These are phyloP conservation scores for Archivesica marissinica DNA, from an alignment of 1,140 invertebrate genomes.

Conservation along the genomic window DNA sequence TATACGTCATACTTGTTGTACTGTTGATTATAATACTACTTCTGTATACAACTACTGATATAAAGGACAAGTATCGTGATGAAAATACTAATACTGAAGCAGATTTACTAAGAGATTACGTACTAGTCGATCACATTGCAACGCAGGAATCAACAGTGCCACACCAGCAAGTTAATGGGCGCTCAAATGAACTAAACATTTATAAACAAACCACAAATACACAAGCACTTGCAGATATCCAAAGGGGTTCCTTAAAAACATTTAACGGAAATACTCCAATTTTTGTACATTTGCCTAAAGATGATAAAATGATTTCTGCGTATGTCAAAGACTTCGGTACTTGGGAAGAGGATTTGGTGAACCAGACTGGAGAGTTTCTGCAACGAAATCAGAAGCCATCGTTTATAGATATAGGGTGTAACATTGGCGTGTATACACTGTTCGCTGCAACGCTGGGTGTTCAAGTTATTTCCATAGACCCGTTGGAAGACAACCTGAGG, in stretches of 20 bases:
- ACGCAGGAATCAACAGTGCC: neutral
- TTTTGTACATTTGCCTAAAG: slow-evolving; percentile 30
- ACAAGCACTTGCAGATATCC: neutral
- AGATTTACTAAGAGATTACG: slow-evolving; percentile 8
- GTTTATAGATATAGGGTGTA: slow-evolving; percentile 75
- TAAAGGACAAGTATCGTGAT: neutral
- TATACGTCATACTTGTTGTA: neutral
- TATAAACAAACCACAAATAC: neutral
- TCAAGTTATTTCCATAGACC: slow-evolving; percentile 74
- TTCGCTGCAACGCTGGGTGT: slow-evolving; percentile 69
- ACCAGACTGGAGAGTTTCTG: slow-evolving; percentile 28
- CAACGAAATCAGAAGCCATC: slow-evolving; percentile 1
- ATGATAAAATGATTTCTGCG: slow-evolving; percentile 57
- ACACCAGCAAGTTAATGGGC: neutral
- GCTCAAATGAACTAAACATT: neutral
- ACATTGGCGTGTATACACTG: slow-evolving; percentile 75
- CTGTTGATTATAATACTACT: neutral
- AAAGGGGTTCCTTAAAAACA: slow-evolving; percentile 24
- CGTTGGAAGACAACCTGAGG: slow-evolving; percentile 60
- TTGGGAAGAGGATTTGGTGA: slow-evolving; percentile 58
- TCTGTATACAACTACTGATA: neutral
- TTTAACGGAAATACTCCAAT: slow-evolving; percentile 36
- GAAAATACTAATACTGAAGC: neutral
- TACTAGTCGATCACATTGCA: neutral
- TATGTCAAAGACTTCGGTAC: slow-evolving; percentile 47